A percentile compares a stretch with the other conserved stretches of the same genome.
Evolutionary conservation across 2,113 vertebrate species (phyloP).

Genomic region (Lamprologus sp.): DNA sequence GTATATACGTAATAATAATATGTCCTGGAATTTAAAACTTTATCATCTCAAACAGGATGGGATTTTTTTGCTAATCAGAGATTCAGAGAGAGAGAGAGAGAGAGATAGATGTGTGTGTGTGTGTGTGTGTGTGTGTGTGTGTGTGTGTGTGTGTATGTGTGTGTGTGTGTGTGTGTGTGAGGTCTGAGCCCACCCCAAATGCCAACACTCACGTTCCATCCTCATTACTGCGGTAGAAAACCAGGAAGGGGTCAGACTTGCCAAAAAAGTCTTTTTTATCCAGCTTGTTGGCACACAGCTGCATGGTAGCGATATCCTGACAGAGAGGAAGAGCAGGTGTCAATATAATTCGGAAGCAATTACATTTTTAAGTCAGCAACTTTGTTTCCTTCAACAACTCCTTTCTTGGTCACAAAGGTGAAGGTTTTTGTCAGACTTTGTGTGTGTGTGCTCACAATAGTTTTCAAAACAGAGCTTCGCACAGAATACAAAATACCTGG

Average conservation of each 20-base stretch:
- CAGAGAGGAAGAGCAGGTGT: neutral
- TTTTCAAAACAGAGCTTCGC: neutral
- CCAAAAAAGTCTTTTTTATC: slow-evolving; percentile 99
- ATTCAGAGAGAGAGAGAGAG: too few relatives aligned
- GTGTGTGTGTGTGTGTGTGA: neutral
- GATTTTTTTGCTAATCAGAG: neutral
- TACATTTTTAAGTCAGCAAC: neutral
- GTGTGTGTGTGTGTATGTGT: too few relatives aligned
- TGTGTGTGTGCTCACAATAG: neutral
- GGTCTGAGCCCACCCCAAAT: neutral
- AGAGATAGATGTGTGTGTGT: too few relatives aligned
- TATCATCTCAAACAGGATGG: neutral
- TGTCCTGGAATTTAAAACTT: neutral
- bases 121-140: too few relatives aligned
- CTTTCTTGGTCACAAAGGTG: neutral
- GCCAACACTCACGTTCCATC: slow-evolving; percentile 90
- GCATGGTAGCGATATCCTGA: slow-evolving; percentile 96
- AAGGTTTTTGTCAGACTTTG: neutral
- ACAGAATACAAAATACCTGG: neutral
- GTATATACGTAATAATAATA: neutral
- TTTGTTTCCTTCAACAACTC: neutral
- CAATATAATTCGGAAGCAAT: neutral
- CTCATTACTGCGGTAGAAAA: slow-evolving; percentile 97
- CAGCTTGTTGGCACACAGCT: slow-evolving; percentile 95
- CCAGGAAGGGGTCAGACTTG: slow-evolving; percentile 95